phyloP scores from a whole-genome alignment of 1,140 invertebrate genomes.

The Sarcophaga peregrina region DNA sequence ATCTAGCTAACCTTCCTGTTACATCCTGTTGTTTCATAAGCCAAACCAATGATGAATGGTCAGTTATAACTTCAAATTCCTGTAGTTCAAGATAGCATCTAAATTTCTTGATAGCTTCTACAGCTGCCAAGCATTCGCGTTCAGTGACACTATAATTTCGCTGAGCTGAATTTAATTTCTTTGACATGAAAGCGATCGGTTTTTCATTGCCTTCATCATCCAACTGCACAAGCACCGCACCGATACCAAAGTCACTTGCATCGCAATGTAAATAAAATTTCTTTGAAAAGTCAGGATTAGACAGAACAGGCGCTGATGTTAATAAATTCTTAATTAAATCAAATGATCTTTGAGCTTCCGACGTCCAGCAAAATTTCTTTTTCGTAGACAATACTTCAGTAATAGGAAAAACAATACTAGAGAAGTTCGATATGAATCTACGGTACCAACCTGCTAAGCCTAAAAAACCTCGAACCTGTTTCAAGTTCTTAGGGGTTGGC shows the following conservation, averaged over 20 bases:
- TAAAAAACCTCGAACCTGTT: neutral
- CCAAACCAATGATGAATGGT: conserved; percentile 25
- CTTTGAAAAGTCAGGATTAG: too few species aligned
- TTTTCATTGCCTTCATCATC: conserved; percentile 11
- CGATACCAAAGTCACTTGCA: neutral
- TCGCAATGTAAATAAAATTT: too few species aligned
- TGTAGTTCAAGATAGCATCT: conserved; percentile 14
- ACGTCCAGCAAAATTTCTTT: neutral
- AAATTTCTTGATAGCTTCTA: conserved; percentile 33
- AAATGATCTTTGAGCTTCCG: neutral
- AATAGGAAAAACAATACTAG: neutral
- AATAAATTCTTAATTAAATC: too few species aligned
- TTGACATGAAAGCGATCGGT: conserved; percentile 5
- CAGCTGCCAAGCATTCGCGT: conserved; percentile 15
- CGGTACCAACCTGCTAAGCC: conserved; percentile 27
- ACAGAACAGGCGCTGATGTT: too few species aligned
- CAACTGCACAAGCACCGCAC: neutral
- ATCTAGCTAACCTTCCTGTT: conserved; percentile 37
- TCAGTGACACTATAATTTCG: conserved; percentile 43
- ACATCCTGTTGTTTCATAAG: conserved; percentile 39
- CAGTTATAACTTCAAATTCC: conserved; percentile 15
- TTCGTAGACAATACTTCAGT: neutral
- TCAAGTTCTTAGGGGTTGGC: neutral
- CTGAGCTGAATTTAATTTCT: conserved; percentile 46
- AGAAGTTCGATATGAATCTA: neutral